Evolutionary conservation across 2,113 vertebrate genomes (phyloP).

Genomic region (Dipodomys merriami): DNA sequence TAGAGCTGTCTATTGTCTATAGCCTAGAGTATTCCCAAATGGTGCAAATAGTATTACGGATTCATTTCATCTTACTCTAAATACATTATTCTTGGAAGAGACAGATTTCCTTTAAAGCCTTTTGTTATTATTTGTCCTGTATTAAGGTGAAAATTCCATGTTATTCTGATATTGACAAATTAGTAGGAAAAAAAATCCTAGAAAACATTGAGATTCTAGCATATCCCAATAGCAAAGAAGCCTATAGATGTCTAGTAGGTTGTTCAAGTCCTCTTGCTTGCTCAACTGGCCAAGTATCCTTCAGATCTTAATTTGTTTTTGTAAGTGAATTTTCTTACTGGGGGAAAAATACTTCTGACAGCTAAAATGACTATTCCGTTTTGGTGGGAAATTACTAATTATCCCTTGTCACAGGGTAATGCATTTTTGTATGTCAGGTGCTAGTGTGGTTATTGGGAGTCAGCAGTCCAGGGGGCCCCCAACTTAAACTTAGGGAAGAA

Average conservation of each 20-base stretch:
- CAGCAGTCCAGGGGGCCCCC: neutral
- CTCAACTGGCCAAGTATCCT: neutral
- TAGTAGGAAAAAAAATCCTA: constrained; percentile 2
- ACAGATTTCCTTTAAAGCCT: constrained; percentile 19
- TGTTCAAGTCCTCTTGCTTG: neutral
- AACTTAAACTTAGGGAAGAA: neutral
- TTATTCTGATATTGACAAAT: neutral
- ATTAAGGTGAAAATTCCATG: neutral
- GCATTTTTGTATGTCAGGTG: constrained; percentile 67
- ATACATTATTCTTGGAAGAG: neutral
- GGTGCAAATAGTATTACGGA: constrained; percentile 25
- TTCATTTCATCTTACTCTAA: constrained; percentile 32
- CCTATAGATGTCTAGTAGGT: neutral
- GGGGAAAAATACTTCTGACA: constrained; percentile 64
- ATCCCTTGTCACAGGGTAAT: constrained; percentile 68
- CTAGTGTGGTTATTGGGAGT: constrained; percentile 62
- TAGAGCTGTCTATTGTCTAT: neutral
- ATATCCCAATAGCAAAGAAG: neutral
- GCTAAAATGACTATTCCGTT: constrained; percentile 69
- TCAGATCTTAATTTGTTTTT: constrained; percentile 69
- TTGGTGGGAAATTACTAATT: constrained; percentile 76
- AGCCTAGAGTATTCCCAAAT: neutral
- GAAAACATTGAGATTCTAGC: neutral
- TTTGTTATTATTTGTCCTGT: constrained; percentile 21
- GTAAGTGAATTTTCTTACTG: constrained; percentile 64